Evolutionary conservation across 2,888 invertebrate genomes (phyloP), one percentile per base, ranked within the genome.

Genomic region (Endomychus coccineus): DNA sequence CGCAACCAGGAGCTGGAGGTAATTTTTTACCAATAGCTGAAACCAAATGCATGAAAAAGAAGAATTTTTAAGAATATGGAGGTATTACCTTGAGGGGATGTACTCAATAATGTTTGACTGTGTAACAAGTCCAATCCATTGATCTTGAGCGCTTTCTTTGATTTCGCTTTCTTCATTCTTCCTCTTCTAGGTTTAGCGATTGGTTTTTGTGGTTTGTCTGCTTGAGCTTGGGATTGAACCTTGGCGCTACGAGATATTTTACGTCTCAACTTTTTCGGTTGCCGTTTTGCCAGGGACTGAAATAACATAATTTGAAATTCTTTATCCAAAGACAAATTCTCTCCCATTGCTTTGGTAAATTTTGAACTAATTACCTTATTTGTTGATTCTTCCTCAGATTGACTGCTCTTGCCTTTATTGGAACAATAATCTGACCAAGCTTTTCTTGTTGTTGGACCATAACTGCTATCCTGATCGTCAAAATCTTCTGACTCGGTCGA

Each of bases 1-100:
- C 86, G 61, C 89, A 89, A 34, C 92, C 92, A 6, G 89, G 90
- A 28, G 90, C 90, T 16, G 90, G 87, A 22, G 87, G 87, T 45
- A 83, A 71, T 62, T 80, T 81, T 57, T 80, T 80, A 5, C 80
- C 77, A 52, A 72, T 70, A 29, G 75, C 73, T 59, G 45, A 11
- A 49, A 51, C n/a, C n/a, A 43, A 33, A 41, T 30, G 28, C 34
- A 39, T 22, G 3, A 14, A 19, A 29, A n/a, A 23, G 22, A 7
- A 17, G 27, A 19, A 27, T 4, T 19, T n/a, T 19, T 19, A 19
- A 7, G 21, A 19, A 19, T n/a, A n/a, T 19, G 6, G n/a, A 19
- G 6, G 21, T 7, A 19, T 36, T 64, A 68, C 77, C 78, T 63
- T 84, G 84, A 33, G 80, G 78, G 13, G 85, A 80, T 11, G 90